A percentile compares a stretch with the other conserved stretches of the same genome.
Evolutionary conservation across 1,140 invertebrate genomes (phyloP).

Genomic region (Berghia stephanieae): DNA sequence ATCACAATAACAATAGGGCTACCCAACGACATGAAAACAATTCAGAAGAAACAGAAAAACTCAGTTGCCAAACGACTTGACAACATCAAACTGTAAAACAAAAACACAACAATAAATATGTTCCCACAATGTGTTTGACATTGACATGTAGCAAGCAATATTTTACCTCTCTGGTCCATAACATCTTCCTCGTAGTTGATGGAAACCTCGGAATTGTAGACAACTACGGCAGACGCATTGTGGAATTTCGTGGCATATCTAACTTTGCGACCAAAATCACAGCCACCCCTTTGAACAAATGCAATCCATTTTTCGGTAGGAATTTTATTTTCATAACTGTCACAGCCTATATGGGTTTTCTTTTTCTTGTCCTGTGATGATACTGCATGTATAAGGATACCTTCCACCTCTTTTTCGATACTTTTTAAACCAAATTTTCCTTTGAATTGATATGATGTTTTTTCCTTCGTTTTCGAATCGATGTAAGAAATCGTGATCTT

Average conservation of each 20-base stretch:
- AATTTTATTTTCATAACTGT: slow-evolving; percentile 22
- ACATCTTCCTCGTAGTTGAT: slow-evolving; percentile 5
- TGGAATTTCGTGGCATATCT: slow-evolving; percentile 34
- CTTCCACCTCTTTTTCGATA: slow-evolving; percentile 14
- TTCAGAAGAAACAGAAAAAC: too few relatives aligned
- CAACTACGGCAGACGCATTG: slow-evolving; percentile 41
- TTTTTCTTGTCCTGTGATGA: background rate
- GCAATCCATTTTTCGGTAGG: slow-evolving; percentile 41
- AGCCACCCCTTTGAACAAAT: slow-evolving; percentile 39
- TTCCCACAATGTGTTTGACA: too few relatives aligned
- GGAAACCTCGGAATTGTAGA: too few relatives aligned
- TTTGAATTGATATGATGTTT: background rate
- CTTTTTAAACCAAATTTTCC: slow-evolving; percentile 35
- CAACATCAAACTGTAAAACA: too few relatives aligned
- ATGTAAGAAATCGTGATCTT: slow-evolving; percentile 27
- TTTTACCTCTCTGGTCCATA: too few relatives aligned
- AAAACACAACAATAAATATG: too few relatives aligned
- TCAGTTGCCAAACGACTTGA: too few relatives aligned
- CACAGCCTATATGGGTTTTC: slow-evolving; percentile 33
- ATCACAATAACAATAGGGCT: too few relatives aligned
- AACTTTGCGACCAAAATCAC: slow-evolving; percentile 40
- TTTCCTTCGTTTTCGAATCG: slow-evolving; percentile 19
- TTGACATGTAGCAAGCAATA: too few relatives aligned
- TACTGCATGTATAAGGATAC: slow-evolving; percentile 27
- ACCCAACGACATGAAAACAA: too few relatives aligned